Evolutionary conservation across 92 coral and sea anemone genomes (phyloP).

Genomic region (Parazoanthus swiftii): DNA sequence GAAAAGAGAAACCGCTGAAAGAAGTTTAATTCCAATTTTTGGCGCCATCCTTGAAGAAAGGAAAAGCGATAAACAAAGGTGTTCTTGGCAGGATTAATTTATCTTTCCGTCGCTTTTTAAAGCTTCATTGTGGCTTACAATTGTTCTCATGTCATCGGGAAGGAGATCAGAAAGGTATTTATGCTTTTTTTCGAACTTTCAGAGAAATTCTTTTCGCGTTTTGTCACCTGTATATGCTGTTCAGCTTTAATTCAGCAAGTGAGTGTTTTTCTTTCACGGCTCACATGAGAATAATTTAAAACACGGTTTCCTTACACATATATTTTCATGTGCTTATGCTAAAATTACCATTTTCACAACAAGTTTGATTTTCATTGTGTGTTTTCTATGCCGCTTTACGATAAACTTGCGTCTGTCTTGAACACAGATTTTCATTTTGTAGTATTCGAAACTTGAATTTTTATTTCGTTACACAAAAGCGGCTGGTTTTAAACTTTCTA

Average conservation of each 20-base stretch:
- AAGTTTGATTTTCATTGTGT: background rate
- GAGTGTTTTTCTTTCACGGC: conserved; percentile 8
- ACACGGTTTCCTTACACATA: background rate
- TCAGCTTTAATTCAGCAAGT: background rate
- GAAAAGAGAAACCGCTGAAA: conserved; percentile 15
- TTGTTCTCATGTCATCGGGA: conserved; percentile 62
- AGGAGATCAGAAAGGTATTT: conserved; percentile 68
- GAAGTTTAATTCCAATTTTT: background rate
- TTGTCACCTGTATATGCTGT: background rate
- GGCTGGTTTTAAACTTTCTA: background rate
- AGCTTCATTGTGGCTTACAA: conserved; percentile 40
- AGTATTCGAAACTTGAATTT: too few species aligned
- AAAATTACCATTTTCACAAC: background rate
- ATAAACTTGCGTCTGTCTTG: background rate
- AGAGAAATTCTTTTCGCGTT: background rate
- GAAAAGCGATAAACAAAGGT: conserved; percentile 10
- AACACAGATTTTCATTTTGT: background rate
- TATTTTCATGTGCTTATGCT: background rate
- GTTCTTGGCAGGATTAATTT: background rate
- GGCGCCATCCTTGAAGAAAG: conserved; percentile 47
- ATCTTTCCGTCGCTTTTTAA: conserved; percentile 8
- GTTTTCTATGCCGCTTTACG: background rate
- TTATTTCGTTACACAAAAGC: background rate
- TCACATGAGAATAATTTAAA: background rate
- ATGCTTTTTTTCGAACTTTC: background rate